A percentile compares a stretch with the other conserved stretches of the same genome.
Conservation (phyloP, 2,797 vertebrate species). For the Dermochelys coriacea region DNA sequence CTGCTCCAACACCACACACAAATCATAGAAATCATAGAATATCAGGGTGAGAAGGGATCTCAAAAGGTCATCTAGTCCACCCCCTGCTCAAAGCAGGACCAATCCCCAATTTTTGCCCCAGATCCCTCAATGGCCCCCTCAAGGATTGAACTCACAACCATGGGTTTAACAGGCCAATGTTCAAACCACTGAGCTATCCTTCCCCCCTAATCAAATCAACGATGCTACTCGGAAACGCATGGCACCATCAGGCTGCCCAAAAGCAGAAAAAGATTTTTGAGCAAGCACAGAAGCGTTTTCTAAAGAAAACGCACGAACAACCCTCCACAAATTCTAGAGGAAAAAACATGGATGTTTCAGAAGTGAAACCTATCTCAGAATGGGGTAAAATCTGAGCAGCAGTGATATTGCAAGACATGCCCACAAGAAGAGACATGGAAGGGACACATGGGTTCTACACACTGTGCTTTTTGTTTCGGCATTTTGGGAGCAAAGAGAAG, state of each 20-base stretch:
- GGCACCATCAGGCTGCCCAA: fast-evolving
- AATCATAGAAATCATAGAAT: not conserved
- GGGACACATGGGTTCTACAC: not conserved
- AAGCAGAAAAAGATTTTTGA: not conserved
- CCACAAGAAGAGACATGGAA: fast-evolving
- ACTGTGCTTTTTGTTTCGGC: not conserved
- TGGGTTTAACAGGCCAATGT: too few relatives aligned
- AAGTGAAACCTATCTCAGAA: not conserved
- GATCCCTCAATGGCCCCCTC: too few relatives aligned
- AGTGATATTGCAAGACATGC: not conserved
- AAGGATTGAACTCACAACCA: too few relatives aligned
- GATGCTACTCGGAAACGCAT: not conserved
- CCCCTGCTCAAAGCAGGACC: too few relatives aligned
- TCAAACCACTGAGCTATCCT: too few relatives aligned
- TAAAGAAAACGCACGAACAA: not conserved
- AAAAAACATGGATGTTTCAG: not conserved
- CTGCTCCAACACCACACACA: not conserved
- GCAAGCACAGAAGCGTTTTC: not conserved
- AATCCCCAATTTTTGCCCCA: too few relatives aligned
- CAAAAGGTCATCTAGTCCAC: too few relatives aligned
- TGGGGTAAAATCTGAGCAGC: not conserved
- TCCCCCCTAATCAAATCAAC: not conserved
- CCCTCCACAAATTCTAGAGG: not conserved
- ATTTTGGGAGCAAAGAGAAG: not conserved
- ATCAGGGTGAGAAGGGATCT: too few relatives aligned